Evolutionary conservation across 2,797 vertebrate genomes (phyloP).

Genomic region (Enteromius mattozi): DNA sequence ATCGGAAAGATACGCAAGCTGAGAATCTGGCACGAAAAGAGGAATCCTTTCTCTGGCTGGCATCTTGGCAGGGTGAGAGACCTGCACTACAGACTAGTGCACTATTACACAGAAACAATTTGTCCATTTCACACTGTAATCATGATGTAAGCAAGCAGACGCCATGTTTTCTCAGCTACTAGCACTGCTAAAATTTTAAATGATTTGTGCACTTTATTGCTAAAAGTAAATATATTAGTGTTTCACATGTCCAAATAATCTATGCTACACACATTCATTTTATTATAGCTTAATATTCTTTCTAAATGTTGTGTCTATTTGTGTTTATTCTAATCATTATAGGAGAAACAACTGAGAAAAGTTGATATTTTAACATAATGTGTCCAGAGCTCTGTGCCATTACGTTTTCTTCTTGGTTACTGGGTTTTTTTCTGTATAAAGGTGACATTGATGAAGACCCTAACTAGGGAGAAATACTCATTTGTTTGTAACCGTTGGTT

Average conservation of each 20-base stretch:
- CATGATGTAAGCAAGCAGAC: not conserved
- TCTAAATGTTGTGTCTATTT: not conserved
- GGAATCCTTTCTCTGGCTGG: conserved; percentile 92
- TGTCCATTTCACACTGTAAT: conserved; percentile 20
- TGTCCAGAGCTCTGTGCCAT: not conserved
- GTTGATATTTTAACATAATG: not conserved
- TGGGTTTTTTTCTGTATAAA: conserved; percentile 64
- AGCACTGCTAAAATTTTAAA: not conserved
- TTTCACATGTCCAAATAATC: no score
- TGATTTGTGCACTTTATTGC: not conserved
- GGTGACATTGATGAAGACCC: conserved; percentile 90
- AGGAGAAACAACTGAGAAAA: not conserved
- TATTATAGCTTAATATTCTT: not conserved
- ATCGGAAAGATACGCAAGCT: conserved; percentile 88
- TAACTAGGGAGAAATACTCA: conserved; percentile 92
- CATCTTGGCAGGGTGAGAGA: conserved; percentile 90
- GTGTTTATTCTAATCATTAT: not conserved
- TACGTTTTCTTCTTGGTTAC: not conserved
- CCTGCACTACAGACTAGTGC: conserved; percentile 29
- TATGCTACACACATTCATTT: not conserved
- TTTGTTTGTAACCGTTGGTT: conserved; percentile 95
- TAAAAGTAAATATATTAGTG: no score
- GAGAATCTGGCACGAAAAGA: conserved; percentile 94
- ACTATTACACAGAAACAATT: conserved; percentile 46
- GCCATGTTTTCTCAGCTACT: not conserved